Base-by-base conservation (phyloP, 2,888 invertebrate species). In the Synergus itoensis region DNA sequence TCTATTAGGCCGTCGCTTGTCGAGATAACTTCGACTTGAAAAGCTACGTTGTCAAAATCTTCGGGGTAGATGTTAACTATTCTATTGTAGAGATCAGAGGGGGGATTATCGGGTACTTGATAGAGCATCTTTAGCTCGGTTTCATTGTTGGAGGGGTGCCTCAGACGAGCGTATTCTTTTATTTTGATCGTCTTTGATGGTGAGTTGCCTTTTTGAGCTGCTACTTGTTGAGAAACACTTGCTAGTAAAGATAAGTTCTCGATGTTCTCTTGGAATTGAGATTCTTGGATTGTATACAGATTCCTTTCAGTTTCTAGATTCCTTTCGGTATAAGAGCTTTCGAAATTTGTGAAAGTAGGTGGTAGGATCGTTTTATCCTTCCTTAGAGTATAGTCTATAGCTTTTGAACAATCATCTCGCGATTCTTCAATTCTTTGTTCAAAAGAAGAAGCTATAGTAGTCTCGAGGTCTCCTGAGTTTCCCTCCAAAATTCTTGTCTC, bases 201-300 rank as follows among this genome's bases (percentile, higher is more conserved):
- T 0, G 36, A 41, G 18, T 83, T 78, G 18, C 85, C 82, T 21
- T 87, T 89, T 40, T 88, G 83, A 45, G 87, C 86, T 1, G 89
- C 84, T 9, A 88, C 82, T 41, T 89, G 86, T 57, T 91, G 90
- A 0, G 91, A 91, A 4, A 92, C 91, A 76, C 87, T 89, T 4
- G 92, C 92, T 21, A 92, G 83, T 40, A 92, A 81, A 21, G 90
- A 88, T 4, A 92, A 82, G 11, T 91, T 92, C 28, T 92, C 92
- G 45, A 91, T 89, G 48, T 88, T 89, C n/a, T 89, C 91, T 53
- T 87, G 86, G 73, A 88, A 69, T 45, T 78, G 80, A 3, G 78
- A 73, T 16, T 81, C 80, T 28, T 45, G 57, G 12, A 62, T 60
- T 8, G 53, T 36, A n/a, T 78, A 76, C 0, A n/a, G 40, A 40